phyloP scores from a whole-genome alignment of 2,888 invertebrate species.

The Epinotia ramella region DNA sequence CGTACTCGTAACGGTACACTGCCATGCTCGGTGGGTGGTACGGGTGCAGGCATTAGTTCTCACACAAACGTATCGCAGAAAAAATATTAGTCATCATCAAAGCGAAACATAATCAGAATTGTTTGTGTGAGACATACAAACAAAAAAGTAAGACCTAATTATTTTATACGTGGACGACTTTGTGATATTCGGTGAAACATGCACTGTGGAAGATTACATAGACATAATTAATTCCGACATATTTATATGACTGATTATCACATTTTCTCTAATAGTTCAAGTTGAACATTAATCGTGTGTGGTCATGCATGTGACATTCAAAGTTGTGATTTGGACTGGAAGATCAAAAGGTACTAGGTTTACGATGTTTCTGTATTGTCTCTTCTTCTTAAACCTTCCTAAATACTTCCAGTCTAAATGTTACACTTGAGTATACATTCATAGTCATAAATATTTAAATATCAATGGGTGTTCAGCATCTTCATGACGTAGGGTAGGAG shows the following conservation, averaged over 20 bases:
- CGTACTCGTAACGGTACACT: constrained; percentile 56
- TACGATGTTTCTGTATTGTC: not conserved
- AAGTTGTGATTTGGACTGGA: constrained; percentile 62
- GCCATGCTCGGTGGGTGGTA: constrained; percentile 80
- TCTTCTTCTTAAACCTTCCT: not conserved
- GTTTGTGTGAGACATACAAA: constrained; percentile 70
- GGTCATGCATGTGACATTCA: constrained; percentile 70
- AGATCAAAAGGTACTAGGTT: constrained; percentile 48
- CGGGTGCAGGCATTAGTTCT: constrained; percentile 78
- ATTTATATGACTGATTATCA: constrained; percentile 22
- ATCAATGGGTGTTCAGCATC: constrained; percentile 15
- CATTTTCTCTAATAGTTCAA: constrained; percentile 10
- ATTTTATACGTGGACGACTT: constrained; percentile 68
- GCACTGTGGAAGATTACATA: constrained; percentile 72
- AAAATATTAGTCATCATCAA: constrained; percentile 19
- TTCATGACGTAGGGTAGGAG: not conserved
- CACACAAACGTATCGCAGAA: constrained; percentile 63
- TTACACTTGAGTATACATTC: constrained; percentile 32
- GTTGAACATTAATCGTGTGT: constrained; percentile 53
- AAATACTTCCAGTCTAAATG: constrained; percentile 28
- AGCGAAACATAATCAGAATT: constrained; percentile 41
- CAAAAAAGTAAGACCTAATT: constrained; percentile 66
- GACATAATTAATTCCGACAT: constrained; percentile 36
- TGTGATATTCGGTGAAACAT: constrained; percentile 80
- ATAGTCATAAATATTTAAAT: constrained; percentile 9